phyloP scores from a whole-genome alignment of 2,888 invertebrate genomes.

The Rhamnusium bicolor region DNA sequence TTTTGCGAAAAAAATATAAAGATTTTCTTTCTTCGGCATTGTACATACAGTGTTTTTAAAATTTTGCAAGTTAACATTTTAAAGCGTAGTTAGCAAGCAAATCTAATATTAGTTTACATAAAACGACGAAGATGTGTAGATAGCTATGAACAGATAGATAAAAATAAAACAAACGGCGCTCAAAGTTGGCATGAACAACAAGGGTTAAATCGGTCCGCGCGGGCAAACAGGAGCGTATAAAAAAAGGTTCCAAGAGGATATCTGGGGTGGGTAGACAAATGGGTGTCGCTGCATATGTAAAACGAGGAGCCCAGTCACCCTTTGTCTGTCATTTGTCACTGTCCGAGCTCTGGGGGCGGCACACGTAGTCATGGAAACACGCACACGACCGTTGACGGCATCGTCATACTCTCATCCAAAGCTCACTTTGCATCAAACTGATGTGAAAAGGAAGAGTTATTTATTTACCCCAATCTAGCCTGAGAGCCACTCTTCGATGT shows the following conservation, averaged over 20 bases:
- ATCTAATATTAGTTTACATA: not conserved
- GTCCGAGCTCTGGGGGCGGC: slow-evolving; percentile 68
- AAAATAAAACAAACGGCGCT: slow-evolving; percentile 47
- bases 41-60: too few relatives aligned
- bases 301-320: slow-evolving; percentile 71
- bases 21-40: too few relatives aligned
- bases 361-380: slow-evolving; percentile 67
- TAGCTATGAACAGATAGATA: slow-evolving; percentile 34
- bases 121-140: slow-evolving; percentile 30
- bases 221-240: slow-evolving; percentile 38
- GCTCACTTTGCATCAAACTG: slow-evolving; percentile 43
- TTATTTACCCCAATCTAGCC: slow-evolving; percentile 25
- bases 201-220: slow-evolving; percentile 53
- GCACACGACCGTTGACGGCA: slow-evolving; percentile 58
- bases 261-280: slow-evolving; percentile 69
- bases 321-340: slow-evolving; percentile 72
- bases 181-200: slow-evolving; percentile 47
- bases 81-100: not conserved
- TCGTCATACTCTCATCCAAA: slow-evolving; percentile 53
- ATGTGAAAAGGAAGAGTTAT: slow-evolving; percentile 36
- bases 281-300: slow-evolving; percentile 73
- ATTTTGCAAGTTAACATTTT: not conserved
- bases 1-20: too few relatives aligned
- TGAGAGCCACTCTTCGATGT: slow-evolving; percentile 4
- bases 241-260: slow-evolving; percentile 48